Percentiles rank a stretch among this genome's conserved stretches.
Evolutionary conservation across 1,140 invertebrate species (phyloP).

Genomic region (Trichoplusia ni): DNA sequence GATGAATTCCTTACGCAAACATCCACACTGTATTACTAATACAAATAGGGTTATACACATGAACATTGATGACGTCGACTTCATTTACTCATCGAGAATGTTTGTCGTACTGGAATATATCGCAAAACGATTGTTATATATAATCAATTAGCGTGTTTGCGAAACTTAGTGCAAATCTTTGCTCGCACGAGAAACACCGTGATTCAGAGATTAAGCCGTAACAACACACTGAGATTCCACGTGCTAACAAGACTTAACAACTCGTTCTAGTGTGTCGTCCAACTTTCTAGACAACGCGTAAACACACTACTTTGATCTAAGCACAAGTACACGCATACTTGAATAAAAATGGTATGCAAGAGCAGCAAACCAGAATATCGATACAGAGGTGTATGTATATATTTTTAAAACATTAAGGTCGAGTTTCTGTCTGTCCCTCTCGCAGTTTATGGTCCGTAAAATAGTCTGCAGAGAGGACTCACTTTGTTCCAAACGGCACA

Average conservation of each 20-base stretch:
- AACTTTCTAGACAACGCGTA: slow-evolving; percentile 56
- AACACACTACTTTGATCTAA: slow-evolving; percentile 28
- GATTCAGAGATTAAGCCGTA: slow-evolving; percentile 45
- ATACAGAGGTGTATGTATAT: slow-evolving; percentile 36
- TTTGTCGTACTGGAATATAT: slow-evolving; percentile 9
- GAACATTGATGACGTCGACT: neutral
- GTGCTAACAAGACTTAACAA: slow-evolving; percentile 44
- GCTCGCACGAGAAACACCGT: neutral
- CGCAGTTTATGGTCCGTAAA: slow-evolving; percentile 58
- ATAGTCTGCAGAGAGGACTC: slow-evolving; percentile 57
- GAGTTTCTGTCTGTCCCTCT: slow-evolving; percentile 43
- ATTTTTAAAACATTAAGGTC: slow-evolving; percentile 38
- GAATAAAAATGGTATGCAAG: neutral
- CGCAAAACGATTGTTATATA: slow-evolving; percentile 19
- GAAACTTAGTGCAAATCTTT: slow-evolving; percentile 2
- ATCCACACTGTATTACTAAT: slow-evolving; percentile 42
- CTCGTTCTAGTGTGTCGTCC: slow-evolving; percentile 40
- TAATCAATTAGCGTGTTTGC: slow-evolving; percentile 27
- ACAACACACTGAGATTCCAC: slow-evolving; percentile 39
- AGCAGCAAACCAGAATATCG: slow-evolving; percentile 26
- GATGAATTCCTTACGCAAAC: slow-evolving; percentile 66
- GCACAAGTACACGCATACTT: neutral
- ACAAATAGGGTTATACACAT: slow-evolving; percentile 36
- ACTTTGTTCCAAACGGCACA: slow-evolving; percentile 57
- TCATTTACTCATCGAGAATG: slow-evolving; percentile 26